Base-by-base conservation (phyloP, 2,888 invertebrate species). In the Agonopterix heracliana region DNA sequence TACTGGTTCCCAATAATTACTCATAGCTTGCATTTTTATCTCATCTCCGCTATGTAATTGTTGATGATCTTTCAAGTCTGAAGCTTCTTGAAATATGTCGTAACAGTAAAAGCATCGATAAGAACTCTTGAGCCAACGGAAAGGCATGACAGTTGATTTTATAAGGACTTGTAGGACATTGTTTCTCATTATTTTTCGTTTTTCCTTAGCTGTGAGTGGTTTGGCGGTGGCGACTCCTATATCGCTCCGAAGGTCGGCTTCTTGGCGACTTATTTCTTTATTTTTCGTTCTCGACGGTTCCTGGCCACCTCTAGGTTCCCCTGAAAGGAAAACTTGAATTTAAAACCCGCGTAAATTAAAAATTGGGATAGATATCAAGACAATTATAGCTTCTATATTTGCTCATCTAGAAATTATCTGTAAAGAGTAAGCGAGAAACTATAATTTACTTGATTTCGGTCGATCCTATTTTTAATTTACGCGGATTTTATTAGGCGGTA, bases 61-160 rank as follows among this genome's bases (percentile, higher is more conserved):
- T 44, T 88, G 87, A 46, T 88, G 87, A 3, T 51, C 66, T 48
- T 85, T 83, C 11, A 88, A 54, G 0, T 83, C 82, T 0, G 76
- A 66, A 0, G 76, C 71, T 41, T 88, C 86, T 67, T 85, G 81
- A 46, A 84, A 87, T 14, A 88, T 87, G 9, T 87, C 83, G 59
- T 88, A 88, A 57, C 87, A 88, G 55, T 88, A 88, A 48, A 88
- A 88, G 50, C 87, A 88, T 43, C 87, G 64, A 50, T 87, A 88
- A 0, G 82, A 85, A 49, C 83, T 88, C 52, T 83, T 87, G 0
- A 88, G 62, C 87, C 87, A 88, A 1, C 87, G 61, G 49, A 88
- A 88, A 0, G 87, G 86, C 86, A 88, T 86, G 0, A 79, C 67
- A 1, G 77, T 79, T 0, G 84, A 81, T 11, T 83, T 84, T 0